phyloP scores from a whole-genome alignment of 2,113 vertebrate genomes.

The Lichenostomus cassidix region DNA sequence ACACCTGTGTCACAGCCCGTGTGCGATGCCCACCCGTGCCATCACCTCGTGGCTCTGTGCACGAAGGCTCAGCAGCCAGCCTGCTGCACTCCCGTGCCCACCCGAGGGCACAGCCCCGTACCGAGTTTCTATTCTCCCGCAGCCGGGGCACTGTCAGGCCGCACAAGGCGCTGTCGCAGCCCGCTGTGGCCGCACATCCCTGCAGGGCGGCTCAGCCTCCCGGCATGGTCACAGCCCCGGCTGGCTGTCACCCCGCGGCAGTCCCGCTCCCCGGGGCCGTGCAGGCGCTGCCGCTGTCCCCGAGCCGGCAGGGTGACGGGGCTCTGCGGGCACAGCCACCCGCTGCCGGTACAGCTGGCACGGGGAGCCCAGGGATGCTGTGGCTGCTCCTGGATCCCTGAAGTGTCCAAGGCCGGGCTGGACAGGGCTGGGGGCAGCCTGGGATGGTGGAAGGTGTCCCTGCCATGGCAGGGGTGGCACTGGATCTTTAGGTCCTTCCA shows the following conservation, averaged over 20 bases:
- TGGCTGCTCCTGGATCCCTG: background rate
- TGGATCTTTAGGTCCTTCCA: background rate
- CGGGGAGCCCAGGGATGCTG: background rate
- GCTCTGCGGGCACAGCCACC: background rate
- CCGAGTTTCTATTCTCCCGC: fast-evolving
- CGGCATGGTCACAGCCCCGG: background rate
- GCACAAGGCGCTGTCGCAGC: background rate
- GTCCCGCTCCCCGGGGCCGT: background rate
- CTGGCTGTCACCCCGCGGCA: background rate
- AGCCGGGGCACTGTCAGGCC: background rate
- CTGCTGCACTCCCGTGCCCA: background rate
- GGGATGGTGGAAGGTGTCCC: fast-evolving
- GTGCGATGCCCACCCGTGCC: background rate
- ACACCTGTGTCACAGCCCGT: background rate
- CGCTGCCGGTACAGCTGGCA: background rate
- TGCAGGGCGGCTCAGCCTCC: background rate
- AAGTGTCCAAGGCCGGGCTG: fast-evolving
- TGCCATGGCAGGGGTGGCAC: background rate
- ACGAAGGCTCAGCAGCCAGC: background rate
- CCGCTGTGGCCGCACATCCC: fast-evolving
- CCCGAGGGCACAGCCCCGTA: background rate
- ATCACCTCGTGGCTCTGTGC: fast-evolving
- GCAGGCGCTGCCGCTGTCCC: background rate
- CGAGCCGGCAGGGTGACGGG: background rate
- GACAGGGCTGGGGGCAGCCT: background rate